Evolutionary conservation across 1,140 invertebrate genomes (phyloP).

Genomic region (Pemphigus obesinymphae): DNA sequence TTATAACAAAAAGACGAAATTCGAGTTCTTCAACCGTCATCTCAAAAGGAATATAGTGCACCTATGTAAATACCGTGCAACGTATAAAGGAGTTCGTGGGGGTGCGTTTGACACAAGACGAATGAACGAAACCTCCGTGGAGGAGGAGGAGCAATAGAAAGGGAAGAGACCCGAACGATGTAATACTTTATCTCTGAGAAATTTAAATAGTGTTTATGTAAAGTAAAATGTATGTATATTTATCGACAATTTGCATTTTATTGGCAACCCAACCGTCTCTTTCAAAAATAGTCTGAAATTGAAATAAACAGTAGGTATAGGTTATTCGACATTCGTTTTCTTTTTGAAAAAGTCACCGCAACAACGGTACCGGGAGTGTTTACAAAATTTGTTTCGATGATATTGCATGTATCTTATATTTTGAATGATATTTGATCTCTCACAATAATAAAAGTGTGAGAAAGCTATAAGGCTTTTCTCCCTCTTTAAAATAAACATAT

Average conservation of each 20-base stretch:
- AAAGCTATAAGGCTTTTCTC: no score
- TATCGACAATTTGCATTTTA: conserved; percentile 35
- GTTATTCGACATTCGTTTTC: neutral
- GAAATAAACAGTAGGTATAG: neutral
- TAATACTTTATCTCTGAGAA: neutral
- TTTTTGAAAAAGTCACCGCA: conserved; percentile 12
- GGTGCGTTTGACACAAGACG: neutral
- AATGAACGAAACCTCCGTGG: neutral
- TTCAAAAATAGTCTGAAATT: neutral
- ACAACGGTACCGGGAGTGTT: neutral
- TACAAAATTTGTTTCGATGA: no score
- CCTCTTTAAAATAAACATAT: no score
- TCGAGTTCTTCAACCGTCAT: neutral
- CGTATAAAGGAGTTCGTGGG: neutral
- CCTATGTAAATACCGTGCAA: neutral
- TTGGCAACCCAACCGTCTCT: neutral
- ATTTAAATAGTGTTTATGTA: conserved; percentile 37
- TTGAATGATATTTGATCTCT: no score
- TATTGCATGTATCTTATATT: no score
- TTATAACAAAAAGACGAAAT: neutral
- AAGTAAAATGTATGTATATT: conserved; percentile 33
- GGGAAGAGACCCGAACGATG: neutral
- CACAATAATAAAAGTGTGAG: no score
- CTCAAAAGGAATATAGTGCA: neutral
- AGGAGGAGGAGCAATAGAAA: neutral